Percentiles rank a stretch among this genome's conserved stretches.
These are phyloP conservation scores for Tetranychus truncatus DNA, from an alignment of 2,888 invertebrate species.

Conservation along the genomic window DNA sequence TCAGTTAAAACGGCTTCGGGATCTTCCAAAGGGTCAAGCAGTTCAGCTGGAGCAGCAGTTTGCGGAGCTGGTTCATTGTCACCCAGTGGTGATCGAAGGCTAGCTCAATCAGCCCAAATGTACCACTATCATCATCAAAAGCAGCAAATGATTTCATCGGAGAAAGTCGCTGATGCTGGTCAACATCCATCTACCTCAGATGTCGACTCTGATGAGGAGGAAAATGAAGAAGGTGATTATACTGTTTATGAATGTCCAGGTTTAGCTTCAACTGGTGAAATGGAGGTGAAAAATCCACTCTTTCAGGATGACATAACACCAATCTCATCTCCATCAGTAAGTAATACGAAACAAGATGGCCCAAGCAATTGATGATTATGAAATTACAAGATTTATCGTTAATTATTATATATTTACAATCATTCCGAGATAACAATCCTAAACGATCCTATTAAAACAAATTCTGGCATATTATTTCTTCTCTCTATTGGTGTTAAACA, in stretches of 20 bases:
- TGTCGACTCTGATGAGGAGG: constrained; percentile 64
- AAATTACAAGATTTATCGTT: too few species aligned
- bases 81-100: constrained; percentile 48
- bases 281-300: constrained; percentile 92
- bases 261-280: constrained; percentile 83
- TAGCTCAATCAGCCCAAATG: constrained; percentile 98
- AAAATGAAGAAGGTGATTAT: constrained; percentile 91
- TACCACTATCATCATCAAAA: constrained; percentile 99
- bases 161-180: constrained; percentile 43
- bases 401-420: background rate
- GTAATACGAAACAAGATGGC: background rate
- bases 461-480: too few species aligned
- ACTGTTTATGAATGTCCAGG: constrained; percentile 98
- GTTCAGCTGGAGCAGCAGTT: background rate
- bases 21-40: background rate
- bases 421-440: background rate
- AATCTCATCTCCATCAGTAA: background rate
- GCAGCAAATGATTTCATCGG: constrained; percentile 94
- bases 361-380: background rate
- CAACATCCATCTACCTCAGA: constrained; percentile 49
- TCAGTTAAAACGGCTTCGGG: background rate
- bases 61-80: background rate
- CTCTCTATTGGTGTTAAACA: too few species aligned
- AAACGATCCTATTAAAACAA: background rate
- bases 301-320: constrained; percentile 45